phyloP scores from a whole-genome alignment of 2,888 invertebrate genomes.

The Onchidella celtica region DNA sequence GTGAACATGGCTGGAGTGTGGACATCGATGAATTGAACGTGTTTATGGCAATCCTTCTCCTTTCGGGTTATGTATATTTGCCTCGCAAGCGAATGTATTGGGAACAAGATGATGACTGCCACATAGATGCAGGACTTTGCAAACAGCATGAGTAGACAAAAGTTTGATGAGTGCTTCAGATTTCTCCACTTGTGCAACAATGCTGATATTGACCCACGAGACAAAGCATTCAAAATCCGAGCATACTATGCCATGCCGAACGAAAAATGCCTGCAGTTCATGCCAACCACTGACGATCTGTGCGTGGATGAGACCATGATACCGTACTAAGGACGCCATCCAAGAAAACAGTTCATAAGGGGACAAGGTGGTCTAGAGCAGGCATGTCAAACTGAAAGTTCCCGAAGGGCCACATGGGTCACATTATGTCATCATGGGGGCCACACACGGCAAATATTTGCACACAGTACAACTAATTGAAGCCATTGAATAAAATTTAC shows the following conservation, averaged over 20 bases:
- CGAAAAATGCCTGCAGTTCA: background rate
- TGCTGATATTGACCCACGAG: background rate
- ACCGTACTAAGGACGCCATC: background rate
- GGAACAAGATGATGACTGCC: background rate
- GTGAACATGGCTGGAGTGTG: background rate
- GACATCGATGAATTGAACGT: background rate
- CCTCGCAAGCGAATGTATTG: background rate
- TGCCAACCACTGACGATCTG: background rate
- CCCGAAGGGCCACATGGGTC: too few species aligned
- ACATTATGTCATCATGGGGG: too few species aligned
- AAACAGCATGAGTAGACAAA: background rate
- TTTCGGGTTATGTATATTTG: background rate
- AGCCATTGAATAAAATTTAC: too few species aligned
- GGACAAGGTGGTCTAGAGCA: too few species aligned
- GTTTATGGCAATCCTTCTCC: background rate
- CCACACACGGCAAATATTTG: too few species aligned
- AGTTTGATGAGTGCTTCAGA: background rate
- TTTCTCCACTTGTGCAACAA: background rate
- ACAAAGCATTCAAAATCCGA: background rate
- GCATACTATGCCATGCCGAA: background rate
- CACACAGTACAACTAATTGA: too few species aligned
- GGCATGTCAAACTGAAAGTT: too few species aligned
- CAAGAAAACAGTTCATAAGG: too few species aligned
- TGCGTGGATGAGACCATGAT: background rate
- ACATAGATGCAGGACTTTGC: background rate